Conservation (phyloP, 92 coral and sea anemone species). For the Porites lobata region DNA sequence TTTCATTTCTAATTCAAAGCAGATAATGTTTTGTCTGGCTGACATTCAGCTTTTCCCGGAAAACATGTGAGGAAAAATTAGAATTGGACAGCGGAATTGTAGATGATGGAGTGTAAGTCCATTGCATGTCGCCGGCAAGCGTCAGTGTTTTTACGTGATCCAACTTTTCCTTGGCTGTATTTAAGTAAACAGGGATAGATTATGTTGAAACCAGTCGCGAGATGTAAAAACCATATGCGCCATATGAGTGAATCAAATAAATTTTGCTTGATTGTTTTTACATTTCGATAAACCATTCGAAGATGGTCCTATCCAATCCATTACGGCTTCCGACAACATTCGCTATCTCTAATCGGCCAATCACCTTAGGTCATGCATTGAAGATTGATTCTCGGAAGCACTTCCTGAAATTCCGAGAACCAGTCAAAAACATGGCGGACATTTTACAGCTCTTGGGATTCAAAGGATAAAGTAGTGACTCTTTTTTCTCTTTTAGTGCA, state of each 20-base stretch:
- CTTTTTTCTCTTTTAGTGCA: neutral
- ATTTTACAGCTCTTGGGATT: neutral
- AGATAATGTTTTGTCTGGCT: neutral
- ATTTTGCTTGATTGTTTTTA: neutral
- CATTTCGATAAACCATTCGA: neutral
- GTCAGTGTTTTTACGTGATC: no score
- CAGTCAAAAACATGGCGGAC: neutral
- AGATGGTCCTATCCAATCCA: neutral
- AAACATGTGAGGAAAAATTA: neutral
- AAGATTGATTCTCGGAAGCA: neutral
- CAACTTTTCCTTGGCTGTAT: no score
- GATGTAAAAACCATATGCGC: no score
- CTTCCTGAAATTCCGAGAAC: slow-evolving; percentile 21
- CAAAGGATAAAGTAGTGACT: neutral
- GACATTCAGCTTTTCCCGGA: neutral
- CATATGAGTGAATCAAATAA: no score
- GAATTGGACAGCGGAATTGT: neutral
- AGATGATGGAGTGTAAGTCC: neutral
- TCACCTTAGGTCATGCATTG: neutral
- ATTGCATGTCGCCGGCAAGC: no score
- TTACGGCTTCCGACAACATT: neutral
- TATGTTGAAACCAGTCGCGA: no score
- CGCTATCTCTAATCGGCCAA: neutral
- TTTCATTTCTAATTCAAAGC: neutral
- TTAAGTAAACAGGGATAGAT: no score